Evolutionary conservation across 2,888 invertebrate genomes (phyloP).

Genomic region (Drosophila sordidula): DNA sequence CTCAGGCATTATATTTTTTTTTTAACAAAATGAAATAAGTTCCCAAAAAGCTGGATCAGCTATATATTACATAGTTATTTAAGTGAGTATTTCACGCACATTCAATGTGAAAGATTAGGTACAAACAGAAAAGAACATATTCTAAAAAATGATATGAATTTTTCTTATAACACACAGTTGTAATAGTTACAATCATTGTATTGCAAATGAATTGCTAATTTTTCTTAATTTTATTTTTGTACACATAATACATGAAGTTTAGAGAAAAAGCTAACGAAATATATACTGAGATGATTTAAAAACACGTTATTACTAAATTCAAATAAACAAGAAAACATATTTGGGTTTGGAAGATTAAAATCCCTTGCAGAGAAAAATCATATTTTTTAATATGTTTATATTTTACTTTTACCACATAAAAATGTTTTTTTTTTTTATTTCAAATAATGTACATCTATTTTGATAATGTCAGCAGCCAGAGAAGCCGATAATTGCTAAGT

Average conservation of each 20-base stretch:
- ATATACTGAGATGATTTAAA: background rate
- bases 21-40: constrained; percentile 26
- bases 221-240: constrained; percentile 25
- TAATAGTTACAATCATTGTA: constrained; percentile 7
- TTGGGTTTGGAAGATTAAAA: background rate
- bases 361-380: background rate
- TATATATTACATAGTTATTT: constrained; percentile 20
- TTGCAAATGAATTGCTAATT: constrained; percentile 37
- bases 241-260: constrained; percentile 1
- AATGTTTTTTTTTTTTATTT: no score
- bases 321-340: background rate
- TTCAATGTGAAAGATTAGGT: constrained; percentile 25
- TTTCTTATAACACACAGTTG: constrained; percentile 10
- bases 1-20: constrained; percentile 36
- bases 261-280: constrained; percentile 3
- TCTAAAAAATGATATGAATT: constrained; percentile 12
- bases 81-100: constrained; percentile 19
- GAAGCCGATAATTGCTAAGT: no score
- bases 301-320: background rate
- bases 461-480: no score
- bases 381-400: no score
- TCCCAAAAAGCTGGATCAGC: constrained; percentile 48
- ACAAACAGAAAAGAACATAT: constrained; percentile 30
- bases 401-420: no score
- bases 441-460: no score